phyloP scores from a whole-genome alignment of 2,113 vertebrate genomes.

The Ctenodactylus gundi region DNA sequence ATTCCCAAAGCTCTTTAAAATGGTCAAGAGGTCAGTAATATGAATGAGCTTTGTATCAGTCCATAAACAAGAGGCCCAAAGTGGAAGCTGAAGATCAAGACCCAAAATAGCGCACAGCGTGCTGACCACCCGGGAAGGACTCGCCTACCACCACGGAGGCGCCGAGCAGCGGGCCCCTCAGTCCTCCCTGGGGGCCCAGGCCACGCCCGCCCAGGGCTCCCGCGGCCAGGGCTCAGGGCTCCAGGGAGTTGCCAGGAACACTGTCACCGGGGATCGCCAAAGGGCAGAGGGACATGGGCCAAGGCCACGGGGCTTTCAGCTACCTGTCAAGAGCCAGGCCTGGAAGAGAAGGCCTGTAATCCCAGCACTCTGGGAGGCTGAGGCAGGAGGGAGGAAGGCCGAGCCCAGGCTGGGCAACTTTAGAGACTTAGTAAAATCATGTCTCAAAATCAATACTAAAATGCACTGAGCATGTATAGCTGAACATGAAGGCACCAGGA shows the following conservation, averaged over 20 bases:
- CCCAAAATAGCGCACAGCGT: background rate
- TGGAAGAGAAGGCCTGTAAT: no score
- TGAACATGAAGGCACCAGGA: no score
- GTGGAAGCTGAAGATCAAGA: background rate
- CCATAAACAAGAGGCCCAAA: constrained; percentile 1
- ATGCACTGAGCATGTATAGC: no score
- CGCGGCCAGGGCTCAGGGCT: background rate
- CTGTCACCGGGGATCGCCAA: constrained; percentile 28
- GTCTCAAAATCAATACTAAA: no score
- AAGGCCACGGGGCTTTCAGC: background rate
- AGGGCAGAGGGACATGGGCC: background rate
- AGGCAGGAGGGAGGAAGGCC: no score
- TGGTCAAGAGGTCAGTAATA: constrained; percentile 1
- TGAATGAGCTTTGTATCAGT: background rate
- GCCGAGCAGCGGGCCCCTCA: no score
- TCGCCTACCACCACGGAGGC: background rate
- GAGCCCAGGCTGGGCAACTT: no score
- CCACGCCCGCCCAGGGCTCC: background rate
- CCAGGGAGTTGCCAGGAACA: no score
- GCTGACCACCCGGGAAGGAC: background rate
- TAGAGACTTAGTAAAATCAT: no score
- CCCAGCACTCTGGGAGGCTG: no score
- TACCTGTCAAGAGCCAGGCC: background rate
- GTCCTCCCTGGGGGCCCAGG: background rate
- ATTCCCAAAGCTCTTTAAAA: background rate